Base-by-base conservation (phyloP, 2,797 vertebrate species). In the Phoebastria nigripes region DNA sequence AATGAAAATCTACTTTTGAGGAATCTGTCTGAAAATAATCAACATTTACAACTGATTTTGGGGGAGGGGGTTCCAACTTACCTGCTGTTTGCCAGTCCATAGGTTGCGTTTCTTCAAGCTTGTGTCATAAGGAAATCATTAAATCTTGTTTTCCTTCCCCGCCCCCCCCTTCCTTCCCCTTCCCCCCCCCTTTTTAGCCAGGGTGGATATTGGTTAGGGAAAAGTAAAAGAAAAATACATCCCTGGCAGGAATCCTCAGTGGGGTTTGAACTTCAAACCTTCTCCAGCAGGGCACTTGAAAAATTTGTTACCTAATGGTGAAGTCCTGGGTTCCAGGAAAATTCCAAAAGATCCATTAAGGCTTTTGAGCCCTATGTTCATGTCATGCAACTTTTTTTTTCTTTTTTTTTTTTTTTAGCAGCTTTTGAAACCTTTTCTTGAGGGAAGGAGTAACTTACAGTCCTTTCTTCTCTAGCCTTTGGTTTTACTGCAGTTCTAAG, bases 111-210 rank as follows among this genome's bases (percentile, higher is more conserved):
- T 99, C 98, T 98, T 98, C 96, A 72, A 83, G 97, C 80, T 94
- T 77, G 52, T 97, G 92, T 96, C 98, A 98, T 98, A 98, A 98
- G 98, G 98, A 99, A 99, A 97, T 97, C 97, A 98, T 98, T 99
- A 98, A 95, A 97, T 97, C 97, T 98, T 97, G 97, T 98, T 98
- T 98, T 85, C 74, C 55, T 46, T 61, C 4, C 2, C 8, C 35
- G 35, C 11, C 41, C 41, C 5, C 8, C 90, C 97, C 13, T 63
- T 55, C 13, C 7, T 11, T 19, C 41, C 12, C 11, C 11, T 41
- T 46, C 7, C 12, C 8, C 11, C 51, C 14, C 24, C 58, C 2
- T 37, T 95, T 92, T 97, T 97, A 94, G 95, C 92, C 96, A 93
- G 96, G 96, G 96, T 97, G 71, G 85, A 65, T 96, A 86, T 90